Base-by-base conservation (phyloP, 2,113 vertebrate species). In the Grammomys surdaster region DNA sequence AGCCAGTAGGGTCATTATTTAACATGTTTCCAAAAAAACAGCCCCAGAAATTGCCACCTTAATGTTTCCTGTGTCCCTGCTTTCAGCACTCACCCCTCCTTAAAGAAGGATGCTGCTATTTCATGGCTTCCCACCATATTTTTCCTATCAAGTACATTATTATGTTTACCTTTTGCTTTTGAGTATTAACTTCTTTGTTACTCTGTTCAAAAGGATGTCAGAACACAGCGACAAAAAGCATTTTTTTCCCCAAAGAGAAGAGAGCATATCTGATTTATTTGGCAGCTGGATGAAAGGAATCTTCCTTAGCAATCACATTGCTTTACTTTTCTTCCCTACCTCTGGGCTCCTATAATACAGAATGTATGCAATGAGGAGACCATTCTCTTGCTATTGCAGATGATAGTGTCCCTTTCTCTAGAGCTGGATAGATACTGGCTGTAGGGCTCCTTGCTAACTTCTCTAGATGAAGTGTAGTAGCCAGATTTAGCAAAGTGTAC, bases 11-110 rank as follows among this genome's bases (percentile, higher is more conserved):
- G 51, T 78, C 31, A 8, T 58, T 67, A 51, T 94, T 93, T 93
- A 92, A 86, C 93, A 51, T 88, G 92, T 94, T 80, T 72, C 88
- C 76, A 91, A 91, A 89, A 92, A 67, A 96, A 69, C 54, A 92
- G 43, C 20, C 54, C 78, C 56, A 86, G 81, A 82, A 80, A 46
- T 56, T 54, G 60, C 67, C 90, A 46, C 54, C 58, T 54, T 78
- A 69, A 43, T 89, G 54, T 13, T 95, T 89, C 46, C 56, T 93
- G 19, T 73, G 51, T 48, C 84, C 2, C 26, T n/a, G 14, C 95
- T 85, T 88, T 76, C 51, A 28, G 40, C 69, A 51, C 20, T 16
- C 22, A 58, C 36, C 85, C 48, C 28, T 92, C 76, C 43, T 70
- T 54, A 70, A 94, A 24, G 36, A 82, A 86, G 28, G 43, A 70